Conservation (phyloP, 1,140 invertebrate genomes). For the Drosophila asahinai region DNA sequence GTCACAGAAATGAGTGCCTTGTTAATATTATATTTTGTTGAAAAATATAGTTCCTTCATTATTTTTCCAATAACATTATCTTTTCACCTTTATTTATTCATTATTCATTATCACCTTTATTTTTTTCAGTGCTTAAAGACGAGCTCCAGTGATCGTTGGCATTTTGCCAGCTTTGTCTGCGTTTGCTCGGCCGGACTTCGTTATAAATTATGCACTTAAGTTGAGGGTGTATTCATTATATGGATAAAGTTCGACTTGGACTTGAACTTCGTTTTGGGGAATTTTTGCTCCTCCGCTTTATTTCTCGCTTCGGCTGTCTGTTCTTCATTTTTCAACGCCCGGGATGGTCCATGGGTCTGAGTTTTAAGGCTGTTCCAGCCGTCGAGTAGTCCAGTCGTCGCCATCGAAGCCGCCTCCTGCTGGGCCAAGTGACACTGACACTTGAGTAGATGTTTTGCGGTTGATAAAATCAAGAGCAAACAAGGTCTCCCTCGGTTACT, state of each 20-base stretch:
- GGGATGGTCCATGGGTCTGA: conserved; percentile 64
- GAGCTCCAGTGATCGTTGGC: conserved; percentile 24
- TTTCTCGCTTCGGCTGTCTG: conserved; percentile 60
- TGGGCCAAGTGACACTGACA: conserved; percentile 83
- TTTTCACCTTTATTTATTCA: background rate
- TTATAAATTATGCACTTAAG: conserved; percentile 84
- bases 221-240: conserved; percentile 83
- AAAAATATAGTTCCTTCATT: no score
- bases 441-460: conserved; percentile 84
- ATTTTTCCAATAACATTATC: no score
- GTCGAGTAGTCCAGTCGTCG: conserved; percentile 32
- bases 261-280: conserved; percentile 52
- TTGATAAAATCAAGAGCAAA: conserved; percentile 84
- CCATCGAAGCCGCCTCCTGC: conserved; percentile 67
- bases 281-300: conserved; percentile 51
- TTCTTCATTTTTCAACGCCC: conserved; percentile 83
- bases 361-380: conserved; percentile 18
- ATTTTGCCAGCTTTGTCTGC: conserved; percentile 36
- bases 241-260: conserved; percentile 73
- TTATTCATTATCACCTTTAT: background rate
- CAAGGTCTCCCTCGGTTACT: conserved; percentile 44
- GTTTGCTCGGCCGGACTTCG: conserved; percentile 62
- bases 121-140: conserved; percentile 5
- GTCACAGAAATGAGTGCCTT: no score
- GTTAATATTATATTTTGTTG: no score